phyloP scores from a whole-genome alignment of 1,140 invertebrate genomes.

The Contarinia nasturtii region DNA sequence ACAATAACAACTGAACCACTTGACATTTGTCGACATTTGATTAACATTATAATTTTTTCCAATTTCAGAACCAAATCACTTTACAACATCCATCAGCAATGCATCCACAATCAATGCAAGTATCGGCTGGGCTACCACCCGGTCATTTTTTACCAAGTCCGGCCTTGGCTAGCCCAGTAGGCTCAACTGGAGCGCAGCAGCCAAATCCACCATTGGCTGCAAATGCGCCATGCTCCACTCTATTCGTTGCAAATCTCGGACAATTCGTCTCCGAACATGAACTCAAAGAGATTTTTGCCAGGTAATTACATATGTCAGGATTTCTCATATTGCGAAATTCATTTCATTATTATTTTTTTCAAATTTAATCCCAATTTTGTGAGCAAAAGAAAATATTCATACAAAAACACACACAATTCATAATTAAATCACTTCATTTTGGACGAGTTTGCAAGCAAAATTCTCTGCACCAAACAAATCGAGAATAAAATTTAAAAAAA shows the following conservation, averaged over 20 bases:
- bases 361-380: no score
- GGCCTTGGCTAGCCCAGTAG: constrained; percentile 69
- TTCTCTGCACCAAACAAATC: no score
- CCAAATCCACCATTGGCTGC: constrained; percentile 26
- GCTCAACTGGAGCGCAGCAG: constrained; percentile 45
- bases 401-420: no score
- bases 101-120: constrained; percentile 65
- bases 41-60: not conserved
- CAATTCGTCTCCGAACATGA: constrained; percentile 93
- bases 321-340: not conserved
- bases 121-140: constrained; percentile 23
- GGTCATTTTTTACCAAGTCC: constrained; percentile 64
- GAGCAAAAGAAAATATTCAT: no score
- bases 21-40: no score
- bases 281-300: constrained; percentile 92
- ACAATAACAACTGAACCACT: no score
- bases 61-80: constrained; percentile 39
- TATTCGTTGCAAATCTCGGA: constrained; percentile 93
- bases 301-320: constrained; percentile 37
- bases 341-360: not conserved
- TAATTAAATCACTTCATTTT: no score
- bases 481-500: no score
- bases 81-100: constrained; percentile 28
- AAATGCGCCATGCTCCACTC: constrained; percentile 82
- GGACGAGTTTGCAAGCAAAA: no score